Percentiles rank a stretch among this genome's conserved stretches.
phyloP scores from a whole-genome alignment of 2,888 invertebrate genomes.

The Trichogramma evanescens region DNA sequence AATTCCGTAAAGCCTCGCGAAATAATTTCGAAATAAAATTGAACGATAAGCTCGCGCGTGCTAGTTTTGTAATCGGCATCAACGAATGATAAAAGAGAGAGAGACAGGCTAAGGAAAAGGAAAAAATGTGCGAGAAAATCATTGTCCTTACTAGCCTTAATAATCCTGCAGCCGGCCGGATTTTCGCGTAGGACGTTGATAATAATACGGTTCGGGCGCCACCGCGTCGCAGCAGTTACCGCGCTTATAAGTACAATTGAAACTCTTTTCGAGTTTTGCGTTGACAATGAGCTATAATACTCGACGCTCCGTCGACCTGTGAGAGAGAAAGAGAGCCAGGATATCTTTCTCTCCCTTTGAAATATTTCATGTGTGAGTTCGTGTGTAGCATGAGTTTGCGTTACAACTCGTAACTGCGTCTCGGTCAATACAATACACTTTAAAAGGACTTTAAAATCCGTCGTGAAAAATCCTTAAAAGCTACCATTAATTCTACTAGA shows the following conservation, averaged over 20 bases:
- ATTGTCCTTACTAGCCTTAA: too few relatives aligned
- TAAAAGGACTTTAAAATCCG: conserved; percentile 4
- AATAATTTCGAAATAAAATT: too few relatives aligned
- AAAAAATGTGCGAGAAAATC: too few relatives aligned
- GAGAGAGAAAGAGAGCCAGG: conserved; percentile 3
- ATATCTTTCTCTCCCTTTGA: neutral
- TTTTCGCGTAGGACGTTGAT: conserved; percentile 34
- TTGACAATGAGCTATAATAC: conserved; percentile 19
- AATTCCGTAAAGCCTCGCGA: too few relatives aligned
- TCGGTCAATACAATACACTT: neutral
- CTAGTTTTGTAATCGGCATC: too few relatives aligned
- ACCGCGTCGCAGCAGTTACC: conserved; percentile 27
- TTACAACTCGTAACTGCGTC: too few relatives aligned
- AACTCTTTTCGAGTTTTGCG: conserved; percentile 21
- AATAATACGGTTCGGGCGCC: conserved; percentile 30
- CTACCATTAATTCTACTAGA: conserved; percentile 8
- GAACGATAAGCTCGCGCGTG: too few relatives aligned
- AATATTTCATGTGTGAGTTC: conserved; percentile 1
- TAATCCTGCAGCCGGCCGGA: conserved; percentile 5
- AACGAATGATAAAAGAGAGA: too few relatives aligned
- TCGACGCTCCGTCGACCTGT: neutral
- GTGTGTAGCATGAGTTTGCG: too few relatives aligned
- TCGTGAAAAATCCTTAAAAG: neutral
- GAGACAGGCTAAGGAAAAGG: too few relatives aligned
- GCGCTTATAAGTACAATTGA: conserved; percentile 22